Evolutionary conservation across 2,888 invertebrate genomes (phyloP), one percentile per base, ranked within the genome.

Genomic region (Drosophila neonasuta): DNA sequence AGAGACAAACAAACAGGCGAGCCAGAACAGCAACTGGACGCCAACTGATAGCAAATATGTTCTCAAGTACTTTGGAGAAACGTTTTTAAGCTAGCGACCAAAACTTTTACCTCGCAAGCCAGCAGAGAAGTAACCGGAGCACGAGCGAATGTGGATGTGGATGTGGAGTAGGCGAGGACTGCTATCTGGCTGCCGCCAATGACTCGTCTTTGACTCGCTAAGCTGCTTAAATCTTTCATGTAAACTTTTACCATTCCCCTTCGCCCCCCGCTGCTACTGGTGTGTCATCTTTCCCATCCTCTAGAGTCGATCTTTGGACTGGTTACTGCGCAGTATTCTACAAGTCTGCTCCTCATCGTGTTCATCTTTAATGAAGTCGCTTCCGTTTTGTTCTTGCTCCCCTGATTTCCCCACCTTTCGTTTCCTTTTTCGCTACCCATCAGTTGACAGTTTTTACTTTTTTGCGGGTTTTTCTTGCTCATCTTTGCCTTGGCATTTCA

Each of bases 11-110:
- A 52, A 51, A 49, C 68, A 58, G 52, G 54, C 36, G n/a, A n/a
- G n/a, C 36, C 5, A 36, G 36, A 36, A n/a, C 36, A 36, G 36
- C 85, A 81, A 82, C 87, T 84, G 86, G 85, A 79, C 86, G 85
- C 83, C 75, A 87, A 77, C 87, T 86, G 82, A 85, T 82, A 87
- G 87, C 82, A 83, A 83, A 83, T 87, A 83, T 83, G 87, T 85
- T 87, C 73, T 67, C 80, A 79, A 87, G 87, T 85, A 86, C 85
- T 82, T 84, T 80, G 55, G 66, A 77, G 69, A 68, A 83, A 83
- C 75, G 80, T 78, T 86, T 86, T 80, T 80, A 86, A 86, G 80
- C 80, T 68, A 86, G 80, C 75, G 76, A 80, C 75, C 72, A 72
- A 79, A 80, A 80, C 68, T 86, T 80, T 86, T 80, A 80, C 80